Base-by-base conservation (phyloP, 2,113 vertebrate genomes). In the Ailurus styani region DNA sequence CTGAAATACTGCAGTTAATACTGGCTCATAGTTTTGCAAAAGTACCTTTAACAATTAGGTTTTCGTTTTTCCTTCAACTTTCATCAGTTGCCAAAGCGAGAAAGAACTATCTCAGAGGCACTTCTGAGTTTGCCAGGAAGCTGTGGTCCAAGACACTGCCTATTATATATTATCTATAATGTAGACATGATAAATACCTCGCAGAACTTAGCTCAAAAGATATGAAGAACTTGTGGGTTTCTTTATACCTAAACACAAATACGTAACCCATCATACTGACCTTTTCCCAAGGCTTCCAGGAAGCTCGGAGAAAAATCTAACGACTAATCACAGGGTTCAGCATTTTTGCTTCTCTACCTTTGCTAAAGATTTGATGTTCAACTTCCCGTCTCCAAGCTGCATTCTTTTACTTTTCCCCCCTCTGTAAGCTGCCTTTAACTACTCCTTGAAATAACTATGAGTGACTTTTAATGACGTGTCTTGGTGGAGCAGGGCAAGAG, bases 71-170 rank as follows among this genome's bases (percentile, higher is more conserved):
- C 42, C 87, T 93, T 89, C 37, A 72, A 68, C 3, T 64, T 91
- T 60, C 93, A 42, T 29, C 34, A 90, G 42, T 12, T 64, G 45
- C 15, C 62, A 97, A 83, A 82, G 62, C 17, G 88, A 91, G 85
- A 54, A 94, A 96, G 27, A 89, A 79, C 12, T 14, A 57, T 66
- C 54, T 86, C 45, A 77, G 82, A 88, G 84, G 23, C 2, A 89
- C 47, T 96, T 91, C 8, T 45, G 55, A 5, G n/a, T 95, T 79
- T 91, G 27, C n/a, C 79, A 83, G 87, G 91, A 93, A 91, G 85
- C 6, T 60, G 5, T 54, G 64, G 45, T 82, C 40, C 5, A 87
- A 93, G 31, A 66, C n/a, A 83, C 9, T 57, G 18, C 7, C 70
- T 60, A 45, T 37, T 52, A 68, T 52, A 75, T 20, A 37, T 45